These are phyloP conservation scores for Leguminivora glycinivorella DNA, from an alignment of 1,140 invertebrate species.

Conservation along the genomic window DNA sequence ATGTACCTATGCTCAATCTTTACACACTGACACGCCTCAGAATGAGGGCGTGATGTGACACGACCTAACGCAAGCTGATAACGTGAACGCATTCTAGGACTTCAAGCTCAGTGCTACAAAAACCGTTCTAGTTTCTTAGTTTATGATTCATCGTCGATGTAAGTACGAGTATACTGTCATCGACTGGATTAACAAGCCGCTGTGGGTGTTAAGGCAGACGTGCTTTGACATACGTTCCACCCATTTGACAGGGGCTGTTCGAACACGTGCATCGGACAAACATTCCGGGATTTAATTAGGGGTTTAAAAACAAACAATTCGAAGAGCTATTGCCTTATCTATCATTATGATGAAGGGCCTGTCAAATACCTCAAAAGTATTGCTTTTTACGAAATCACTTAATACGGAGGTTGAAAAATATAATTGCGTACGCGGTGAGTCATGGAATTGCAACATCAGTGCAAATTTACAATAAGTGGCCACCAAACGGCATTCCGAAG, in stretches of 20 bases:
- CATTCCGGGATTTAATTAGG: slow-evolving; percentile 36
- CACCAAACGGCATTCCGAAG: slow-evolving; percentile 65
- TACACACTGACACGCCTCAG: slow-evolving; percentile 22
- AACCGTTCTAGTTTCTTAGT: background rate
- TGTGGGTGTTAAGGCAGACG: slow-evolving; percentile 34
- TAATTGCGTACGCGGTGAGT: slow-evolving; percentile 44
- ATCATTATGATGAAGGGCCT: slow-evolving; percentile 31
- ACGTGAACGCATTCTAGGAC: slow-evolving; percentile 49
- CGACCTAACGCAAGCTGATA: slow-evolving; percentile 67
- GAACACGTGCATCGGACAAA: slow-evolving; percentile 14
- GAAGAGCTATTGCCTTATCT: background rate
- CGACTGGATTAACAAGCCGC: slow-evolving; percentile 37
- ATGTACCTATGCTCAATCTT: slow-evolving; percentile 16
- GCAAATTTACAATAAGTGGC: slow-evolving; percentile 61
- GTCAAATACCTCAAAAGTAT: slow-evolving; percentile 27
- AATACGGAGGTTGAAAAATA: slow-evolving; percentile 37
- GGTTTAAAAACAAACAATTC: slow-evolving; percentile 14
- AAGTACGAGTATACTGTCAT: slow-evolving; percentile 42
- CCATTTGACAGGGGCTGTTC: slow-evolving; percentile 30
- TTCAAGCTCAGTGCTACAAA: slow-evolving; percentile 44
- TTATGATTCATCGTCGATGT: slow-evolving; percentile 11
- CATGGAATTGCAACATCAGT: slow-evolving; percentile 60
- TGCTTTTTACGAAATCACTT: slow-evolving; percentile 28
- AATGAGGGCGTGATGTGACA: slow-evolving; percentile 59
- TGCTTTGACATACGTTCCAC: slow-evolving; percentile 34